Percentiles rank a stretch among this genome's conserved stretches.
Conservation (phyloP, 37 sponge, comb jelly and placozoan species). For the Ianthella basta region DNA sequence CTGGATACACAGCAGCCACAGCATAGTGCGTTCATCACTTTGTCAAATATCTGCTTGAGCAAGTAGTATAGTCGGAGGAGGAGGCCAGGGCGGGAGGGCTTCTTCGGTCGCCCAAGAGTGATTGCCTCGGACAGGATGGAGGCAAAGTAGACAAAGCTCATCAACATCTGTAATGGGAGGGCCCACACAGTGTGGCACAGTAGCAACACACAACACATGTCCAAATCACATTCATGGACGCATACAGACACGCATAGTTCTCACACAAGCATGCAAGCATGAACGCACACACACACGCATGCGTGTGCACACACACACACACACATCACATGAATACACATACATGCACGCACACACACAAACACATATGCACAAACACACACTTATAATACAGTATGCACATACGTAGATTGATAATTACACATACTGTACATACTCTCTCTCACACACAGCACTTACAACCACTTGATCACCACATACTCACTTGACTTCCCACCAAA, state of each 20-base stretch:
- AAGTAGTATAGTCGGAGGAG: background rate
- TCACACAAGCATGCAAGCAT: background rate
- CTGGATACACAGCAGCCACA: background rate
- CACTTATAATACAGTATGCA: background rate
- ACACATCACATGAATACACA: background rate
- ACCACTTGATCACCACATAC: too few species aligned
- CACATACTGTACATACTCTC: background rate
- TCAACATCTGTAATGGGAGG: constrained; percentile 66
- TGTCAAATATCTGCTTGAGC: constrained; percentile 1
- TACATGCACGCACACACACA: background rate
- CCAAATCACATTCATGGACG: background rate
- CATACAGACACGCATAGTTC: background rate
- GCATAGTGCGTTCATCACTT: background rate
- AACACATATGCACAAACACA: background rate
- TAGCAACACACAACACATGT: background rate
- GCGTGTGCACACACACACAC: background rate
- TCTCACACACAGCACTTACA: too few species aligned
- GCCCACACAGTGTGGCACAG: background rate
- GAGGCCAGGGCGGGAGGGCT: background rate
- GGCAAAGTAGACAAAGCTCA: constrained; percentile 88
- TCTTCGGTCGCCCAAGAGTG: background rate
- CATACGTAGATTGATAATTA: background rate
- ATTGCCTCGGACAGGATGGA: constrained; percentile 70
- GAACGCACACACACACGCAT: background rate
- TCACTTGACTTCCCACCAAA: constrained; percentile 15